Base-by-base conservation (phyloP, 2,797 vertebrate species). In the Phalanger gymnotis region DNA sequence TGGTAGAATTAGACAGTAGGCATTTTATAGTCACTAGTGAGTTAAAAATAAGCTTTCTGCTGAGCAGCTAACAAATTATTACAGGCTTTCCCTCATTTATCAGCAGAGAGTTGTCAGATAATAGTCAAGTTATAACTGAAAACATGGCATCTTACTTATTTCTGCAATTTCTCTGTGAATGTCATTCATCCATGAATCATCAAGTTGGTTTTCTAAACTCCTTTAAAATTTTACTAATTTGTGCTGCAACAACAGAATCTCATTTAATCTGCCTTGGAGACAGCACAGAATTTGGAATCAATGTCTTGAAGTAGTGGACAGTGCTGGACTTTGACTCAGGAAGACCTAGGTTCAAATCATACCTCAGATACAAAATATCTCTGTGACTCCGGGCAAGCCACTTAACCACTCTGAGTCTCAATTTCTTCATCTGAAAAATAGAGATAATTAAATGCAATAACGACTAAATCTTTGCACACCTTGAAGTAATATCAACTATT, bases 1-100 rank as follows among this genome's bases (percentile, higher is more conserved):
- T 40, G 5, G 91, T 96, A 95, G 31, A 96, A 94, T 31, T 96
- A 54, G 92, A 94, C 13, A 34, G 55, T 56, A 92, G 40, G 94
- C 56, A 93, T 93, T 96, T 93, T 94, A 96, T 94, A 96, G 90
- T 22, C 53, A 93, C 91, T 96, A 92, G 81, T 34, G 31, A 94
- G 22, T 94, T 90, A 93, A 51, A 19, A 40, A 96, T 54, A 53
- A 95, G 66, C 53, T 92, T 97, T 53, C 53, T 81, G 53, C 40
- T 94, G 61, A 95, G 57, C 27, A 90, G 3, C 34, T 92, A 47
- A n/a, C 51, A 93, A 94, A 93, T 47, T 22, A 47, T 92, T 73
- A 91, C 14, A 58, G 30, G 55, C 73, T 53, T 90, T 95, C 95
- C 96, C 92, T 16, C 96, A 96, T 57, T 53, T 30, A 93, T 91